A percentile compares a stretch with the other conserved stretches of the same genome.
These are phyloP conservation scores for Sebastes paucispinis DNA, from an alignment of 2,797 vertebrate species.

Conservation along the genomic window DNA sequence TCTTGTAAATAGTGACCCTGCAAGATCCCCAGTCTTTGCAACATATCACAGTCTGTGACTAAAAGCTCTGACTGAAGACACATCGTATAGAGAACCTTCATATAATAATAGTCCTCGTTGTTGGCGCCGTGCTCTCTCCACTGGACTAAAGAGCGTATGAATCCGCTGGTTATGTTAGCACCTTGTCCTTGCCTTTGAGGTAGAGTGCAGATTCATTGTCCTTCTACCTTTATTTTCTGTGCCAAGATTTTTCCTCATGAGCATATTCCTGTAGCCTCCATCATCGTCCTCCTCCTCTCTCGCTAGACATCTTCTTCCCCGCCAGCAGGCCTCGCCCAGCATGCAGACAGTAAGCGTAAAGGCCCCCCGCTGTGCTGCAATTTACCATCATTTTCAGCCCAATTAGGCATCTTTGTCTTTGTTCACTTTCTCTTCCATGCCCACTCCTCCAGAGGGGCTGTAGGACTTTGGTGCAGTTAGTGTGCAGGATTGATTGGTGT, in stretches of 20 bases:
- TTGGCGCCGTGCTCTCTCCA: background rate
- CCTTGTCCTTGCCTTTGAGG: background rate
- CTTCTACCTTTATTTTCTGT: background rate
- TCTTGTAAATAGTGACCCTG: too few relatives aligned
- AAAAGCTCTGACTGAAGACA: too few relatives aligned
- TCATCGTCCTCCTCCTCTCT: background rate
- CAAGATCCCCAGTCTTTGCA: too few relatives aligned
- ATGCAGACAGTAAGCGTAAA: constrained; percentile 9
- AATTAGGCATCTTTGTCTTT: constrained; percentile 41
- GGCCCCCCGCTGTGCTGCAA: constrained; percentile 21
- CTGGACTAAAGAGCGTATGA: background rate
- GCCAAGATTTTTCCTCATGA: background rate
- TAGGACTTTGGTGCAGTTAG: constrained; percentile 10
- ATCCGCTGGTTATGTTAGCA: background rate
- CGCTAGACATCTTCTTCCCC: constrained; percentile 15
- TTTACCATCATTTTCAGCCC: constrained; percentile 51
- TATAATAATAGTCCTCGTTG: background rate
- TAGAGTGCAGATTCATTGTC: background rate
- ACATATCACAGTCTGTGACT: too few relatives aligned
- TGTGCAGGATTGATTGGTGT: constrained; percentile 21
- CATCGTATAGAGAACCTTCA: too few relatives aligned
- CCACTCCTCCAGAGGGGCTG: background rate
- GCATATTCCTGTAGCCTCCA: background rate
- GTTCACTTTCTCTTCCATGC: background rate
- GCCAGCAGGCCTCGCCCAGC: constrained; percentile 11